A percentile compares a stretch with the other conserved stretches of the same genome.
These are phyloP conservation scores for Saiga tatarica DNA, from an alignment of 2,113 vertebrate species.

Conservation along the genomic window DNA sequence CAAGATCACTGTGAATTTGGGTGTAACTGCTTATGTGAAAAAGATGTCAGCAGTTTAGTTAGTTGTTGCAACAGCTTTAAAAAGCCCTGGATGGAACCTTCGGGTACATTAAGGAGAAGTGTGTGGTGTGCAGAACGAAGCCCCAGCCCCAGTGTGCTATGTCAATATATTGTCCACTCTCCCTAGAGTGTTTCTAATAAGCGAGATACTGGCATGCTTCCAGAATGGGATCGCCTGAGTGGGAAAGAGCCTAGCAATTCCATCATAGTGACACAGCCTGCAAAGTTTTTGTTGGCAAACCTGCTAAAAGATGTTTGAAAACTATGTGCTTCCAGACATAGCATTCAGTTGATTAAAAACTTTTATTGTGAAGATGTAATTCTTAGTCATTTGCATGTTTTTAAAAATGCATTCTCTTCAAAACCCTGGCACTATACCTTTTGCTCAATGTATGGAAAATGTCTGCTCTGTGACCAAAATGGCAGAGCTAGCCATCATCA, in stretches of 20 bases:
- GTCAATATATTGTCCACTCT: not conserved
- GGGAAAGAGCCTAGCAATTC: conserved; percentile 5
- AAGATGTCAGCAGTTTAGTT: conserved; percentile 36
- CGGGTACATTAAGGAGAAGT: not conserved
- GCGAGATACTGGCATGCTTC: not conserved
- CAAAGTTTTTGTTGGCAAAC: not conserved
- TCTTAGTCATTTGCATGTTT: conserved; percentile 31
- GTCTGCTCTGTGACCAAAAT: not conserved
- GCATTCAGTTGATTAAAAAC: conserved; percentile 39
- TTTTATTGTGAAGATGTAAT: not conserved
- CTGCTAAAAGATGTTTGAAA: conserved; percentile 18
- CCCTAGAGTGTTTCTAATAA: not conserved
- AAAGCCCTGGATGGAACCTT: not conserved
- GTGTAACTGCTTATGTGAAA: not conserved
- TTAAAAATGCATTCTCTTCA: conserved; percentile 37
- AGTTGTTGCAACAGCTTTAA: not conserved
- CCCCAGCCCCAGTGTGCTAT: not conserved
- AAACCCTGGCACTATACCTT: not conserved
- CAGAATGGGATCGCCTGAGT: not conserved
- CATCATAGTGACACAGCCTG: not conserved
- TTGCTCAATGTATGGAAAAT: conserved; percentile 28
- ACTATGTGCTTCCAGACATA: not conserved
- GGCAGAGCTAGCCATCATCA: not conserved
- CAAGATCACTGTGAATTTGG: not conserved
- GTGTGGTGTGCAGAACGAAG: conserved; percentile 5